Base-by-base conservation (phyloP, 2,888 invertebrate species). In the Leistus spinibarbis region DNA sequence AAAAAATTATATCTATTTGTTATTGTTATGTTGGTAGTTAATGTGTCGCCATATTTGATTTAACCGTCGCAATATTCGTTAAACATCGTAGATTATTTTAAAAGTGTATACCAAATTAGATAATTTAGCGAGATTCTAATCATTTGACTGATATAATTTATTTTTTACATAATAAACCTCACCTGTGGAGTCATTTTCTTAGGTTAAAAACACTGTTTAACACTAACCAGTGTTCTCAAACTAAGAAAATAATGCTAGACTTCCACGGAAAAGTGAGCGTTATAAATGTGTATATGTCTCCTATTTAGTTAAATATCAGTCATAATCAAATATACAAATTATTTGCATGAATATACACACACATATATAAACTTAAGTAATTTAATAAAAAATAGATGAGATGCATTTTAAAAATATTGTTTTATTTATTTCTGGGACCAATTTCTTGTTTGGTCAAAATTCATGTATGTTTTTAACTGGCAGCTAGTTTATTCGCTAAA, bases 391-490 rank as follows among this genome's bases (percentile, higher is more conserved):
- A 40, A 40, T 57, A 19, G 20, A 20, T 19, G n/a, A 57, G 57
- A 17, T 57, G 19, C 20, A 19, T 57, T 57, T 57, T 57, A 57
- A 5, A 5, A 19, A 57, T n/a, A 40, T 10, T 40, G 13, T 40
- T 40, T 23, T 64, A 69, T 63, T 75, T 75, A 75, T 75, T 75
- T 75, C 69, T 63, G 75, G 75, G 75, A 75, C 75, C 75, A 75
- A 75, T 63, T 75, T 75, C 54, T 56, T 62, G 63, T 22, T 63
- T 75, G 63, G 68, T 75, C 69, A 24, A 13, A 71, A n/a, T 63
- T 40, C 0, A 40, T 40, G 7, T 40, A 7, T 4, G 13, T 13
- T 2, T 40, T 10, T 40, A 22, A 54, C 27, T 17, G 67, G 68
- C 74, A 74, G 68, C 74, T 74, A 74, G 17, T 10, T 62, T 24